Evolutionary conservation across 2,888 invertebrate genomes (phyloP), one percentile per base, ranked within the genome.

Genomic region (Caenorhabditis drosophilae): DNA sequence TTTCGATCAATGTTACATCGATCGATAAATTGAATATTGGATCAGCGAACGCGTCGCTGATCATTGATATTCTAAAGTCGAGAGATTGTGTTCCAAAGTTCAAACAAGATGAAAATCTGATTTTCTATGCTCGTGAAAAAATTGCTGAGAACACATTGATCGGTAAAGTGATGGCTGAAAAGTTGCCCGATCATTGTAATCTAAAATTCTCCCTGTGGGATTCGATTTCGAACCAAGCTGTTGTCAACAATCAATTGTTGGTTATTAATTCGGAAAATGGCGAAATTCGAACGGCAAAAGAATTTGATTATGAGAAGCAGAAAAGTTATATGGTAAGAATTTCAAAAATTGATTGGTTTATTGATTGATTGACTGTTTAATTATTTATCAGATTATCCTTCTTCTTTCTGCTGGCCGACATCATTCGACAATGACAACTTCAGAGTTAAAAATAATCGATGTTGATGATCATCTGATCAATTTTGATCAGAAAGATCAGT

Each of bases 81-180:
- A 57, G 66, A 40, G 62, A 66, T 35, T 71, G 71, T 49, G 40
- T 55, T 4, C 71, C 71, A 1, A 45, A 48, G 11, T 66, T 71
- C 44, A 60, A 57, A 23, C 31, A 42, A 9, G 52, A 63, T 25
- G 61, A 64, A 18, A 71, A 68, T 22, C 42, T 58, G 31, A 48
- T 71, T n/a, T 67, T 67, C 46, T 47, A 47, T 20, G 23, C 15
- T n/a, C 15, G 12, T 16, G 38, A 64, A 49, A 64, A 55, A n/a
- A 49, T 44, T 0, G 59, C 64, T 34, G 42, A 31, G n/a, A 55
- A 55, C 20, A 64, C 64, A 1, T 44, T 64, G 26, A 64, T 64
- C n/a, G 64, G 64, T 22, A 55, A 59, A 44, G 54, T 64, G 6
- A 25, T 36, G 6, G 59, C 59, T 11, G 55, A 59, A 1, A 23